Base-by-base conservation (phyloP, 2,888 invertebrate species). In the Sicus ferrugineus region DNA sequence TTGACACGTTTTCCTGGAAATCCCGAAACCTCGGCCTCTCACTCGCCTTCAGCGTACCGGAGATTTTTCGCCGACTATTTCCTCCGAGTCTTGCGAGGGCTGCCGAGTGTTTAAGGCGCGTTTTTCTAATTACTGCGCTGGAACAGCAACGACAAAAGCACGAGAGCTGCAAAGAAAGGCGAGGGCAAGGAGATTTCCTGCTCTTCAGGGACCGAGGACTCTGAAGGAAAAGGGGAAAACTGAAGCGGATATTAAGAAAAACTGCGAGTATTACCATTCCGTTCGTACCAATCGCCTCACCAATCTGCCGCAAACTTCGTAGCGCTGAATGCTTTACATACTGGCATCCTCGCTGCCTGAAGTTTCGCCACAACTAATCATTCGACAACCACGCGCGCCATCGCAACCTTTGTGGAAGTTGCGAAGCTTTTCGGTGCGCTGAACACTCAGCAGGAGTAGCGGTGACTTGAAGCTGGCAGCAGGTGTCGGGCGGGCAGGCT, bases 181-280 rank as follows among this genome's bases (percentile, higher is more conserved):
- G 19, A 9, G 50, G 23, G 11, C 2, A 50, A n/a, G 9, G 50
- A 23, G 50, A 50, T 21, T 21, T n/a, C 16, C 9, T 42, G 54
- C 28, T 26, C 28, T 54, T 28, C 42, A 42, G 7, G 14, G 54
- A 14, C 52, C 4, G 4, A 48, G 21, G 19, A 23, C 5, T 11
- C 26, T 14, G 28, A 77, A 75, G 77, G 75, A 80, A 79, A 72
- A 72, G 74, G 71, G 73, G 71, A 71, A 77, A 79, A 79, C 79
- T 79, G 79, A 75, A 77, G 75, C 79, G 80, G 77, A 79, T 79
- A 79, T 77, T 77, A 77, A 42, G 42, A 42, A 42, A 42, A n/a
- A 9, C 42, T 42, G 42, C 4, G n/a, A 42, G 11, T 7, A 4
- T 42, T 16, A n/a, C n/a, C n/a, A n/a, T n/a, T n/a, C n/a, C n/a